Evolutionary conservation across 2,797 vertebrate genomes (phyloP).

Genomic region (Anguilla marmorata): DNA sequence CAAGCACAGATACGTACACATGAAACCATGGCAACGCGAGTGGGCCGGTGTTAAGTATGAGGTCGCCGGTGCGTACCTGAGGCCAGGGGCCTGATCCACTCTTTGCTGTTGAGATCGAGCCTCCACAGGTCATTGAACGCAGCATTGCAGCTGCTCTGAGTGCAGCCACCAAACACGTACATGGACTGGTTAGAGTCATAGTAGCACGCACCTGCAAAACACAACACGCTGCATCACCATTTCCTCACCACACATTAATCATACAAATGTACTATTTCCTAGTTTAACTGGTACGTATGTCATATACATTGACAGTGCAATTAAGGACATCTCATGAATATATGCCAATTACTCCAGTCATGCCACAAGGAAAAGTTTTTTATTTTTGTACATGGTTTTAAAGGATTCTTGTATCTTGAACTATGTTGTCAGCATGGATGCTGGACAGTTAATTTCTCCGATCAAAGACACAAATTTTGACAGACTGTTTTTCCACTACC

Average conservation of each 20-base stretch:
- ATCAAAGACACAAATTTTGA: too few relatives aligned
- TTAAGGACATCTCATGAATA: too few relatives aligned
- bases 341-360: too few relatives aligned
- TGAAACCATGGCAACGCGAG: not conserved
- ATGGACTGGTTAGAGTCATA: slow-evolving; percentile 97
- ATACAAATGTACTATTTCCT: not conserved
- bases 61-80: slow-evolving; percentile 78
- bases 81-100: slow-evolving; percentile 98
- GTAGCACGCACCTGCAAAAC: slow-evolving; percentile 88
- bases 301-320: not conserved
- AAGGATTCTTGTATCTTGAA: too few relatives aligned
- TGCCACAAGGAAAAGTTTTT: too few relatives aligned
- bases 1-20: not conserved
- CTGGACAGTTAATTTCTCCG: too few relatives aligned
- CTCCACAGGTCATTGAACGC: slow-evolving; percentile 99
- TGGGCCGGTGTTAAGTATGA: not conserved
- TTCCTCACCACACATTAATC: not conserved
- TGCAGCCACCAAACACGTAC: slow-evolving; percentile 98
- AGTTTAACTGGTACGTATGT: not conserved
- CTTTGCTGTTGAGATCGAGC: slow-evolving; percentile 98
- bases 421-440: too few relatives aligned
- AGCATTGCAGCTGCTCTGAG: slow-evolving; percentile 98
- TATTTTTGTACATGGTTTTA: too few relatives aligned
- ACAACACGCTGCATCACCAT: not conserved
- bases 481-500: too few relatives aligned